These are phyloP conservation scores for Hymenochirus boettgeri DNA, from an alignment of 2,113 vertebrate species.

Conservation along the genomic window DNA sequence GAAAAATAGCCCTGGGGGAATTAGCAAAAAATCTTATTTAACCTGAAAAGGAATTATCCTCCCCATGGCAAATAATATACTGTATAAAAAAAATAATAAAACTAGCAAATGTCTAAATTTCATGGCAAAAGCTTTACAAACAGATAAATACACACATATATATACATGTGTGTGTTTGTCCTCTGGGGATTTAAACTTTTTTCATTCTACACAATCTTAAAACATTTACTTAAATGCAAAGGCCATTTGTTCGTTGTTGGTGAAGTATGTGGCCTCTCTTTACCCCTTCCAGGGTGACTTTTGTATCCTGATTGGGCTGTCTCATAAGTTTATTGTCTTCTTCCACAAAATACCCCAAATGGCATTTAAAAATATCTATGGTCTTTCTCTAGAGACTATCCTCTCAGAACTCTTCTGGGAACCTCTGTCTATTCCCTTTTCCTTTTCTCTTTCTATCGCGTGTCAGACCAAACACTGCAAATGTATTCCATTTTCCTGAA, in stretches of 20 bases:
- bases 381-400: conserved; percentile 7
- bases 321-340: conserved; percentile 28
- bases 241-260: conserved; percentile 12
- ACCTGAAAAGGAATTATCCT: too few relatives aligned
- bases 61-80: too few relatives aligned
- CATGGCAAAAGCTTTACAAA: too few relatives aligned
- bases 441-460: conserved; percentile 1
- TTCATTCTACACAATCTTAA: not conserved
- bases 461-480: conserved; percentile 24
- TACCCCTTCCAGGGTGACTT: conserved; percentile 21
- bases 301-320: conserved; percentile 16
- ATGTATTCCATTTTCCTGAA: conserved; percentile 17
- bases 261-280: conserved; percentile 11
- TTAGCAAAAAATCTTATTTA: too few relatives aligned
- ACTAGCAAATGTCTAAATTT: too few relatives aligned
- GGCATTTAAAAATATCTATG: conserved; percentile 31
- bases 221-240: not conserved
- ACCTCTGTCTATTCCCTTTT: not conserved
- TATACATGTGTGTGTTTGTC: too few relatives aligned
- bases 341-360: conserved; percentile 16
- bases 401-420: conserved; percentile 8
- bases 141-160: too few relatives aligned
- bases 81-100: too few relatives aligned
- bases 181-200: not conserved
- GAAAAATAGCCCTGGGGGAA: too few relatives aligned